Evolutionary conservation across 2,888 invertebrate genomes (phyloP).

Genomic region (Peribatodes rhomboidaria): DNA sequence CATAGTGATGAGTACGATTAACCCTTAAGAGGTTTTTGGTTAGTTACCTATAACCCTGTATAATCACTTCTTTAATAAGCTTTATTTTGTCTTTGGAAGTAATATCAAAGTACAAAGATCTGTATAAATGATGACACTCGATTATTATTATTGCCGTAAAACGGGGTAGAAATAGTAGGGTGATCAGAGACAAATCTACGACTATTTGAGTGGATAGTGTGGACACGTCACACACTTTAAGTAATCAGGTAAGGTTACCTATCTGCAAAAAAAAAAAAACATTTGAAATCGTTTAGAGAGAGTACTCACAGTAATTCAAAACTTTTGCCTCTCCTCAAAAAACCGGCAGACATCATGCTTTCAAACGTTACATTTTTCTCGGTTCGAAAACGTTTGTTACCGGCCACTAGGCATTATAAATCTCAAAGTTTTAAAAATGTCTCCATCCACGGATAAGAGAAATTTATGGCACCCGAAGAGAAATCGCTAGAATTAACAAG

Average conservation of each 20-base stretch:
- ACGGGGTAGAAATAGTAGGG: too few relatives aligned
- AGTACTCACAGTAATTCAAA: background rate
- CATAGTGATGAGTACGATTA: too few relatives aligned
- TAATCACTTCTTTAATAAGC: too few relatives aligned
- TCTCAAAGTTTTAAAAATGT: constrained; percentile 48
- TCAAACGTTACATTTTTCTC: constrained; percentile 13
- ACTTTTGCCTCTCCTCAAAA: constrained; percentile 2
- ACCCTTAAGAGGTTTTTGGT: too few relatives aligned
- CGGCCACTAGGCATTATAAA: constrained; percentile 39
- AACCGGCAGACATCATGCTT: constrained; percentile 14
- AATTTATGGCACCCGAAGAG: constrained; percentile 44
- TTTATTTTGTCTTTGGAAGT: too few relatives aligned
- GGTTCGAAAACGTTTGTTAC: constrained; percentile 27
- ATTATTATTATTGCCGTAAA: too few relatives aligned
- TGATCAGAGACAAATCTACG: too few relatives aligned
- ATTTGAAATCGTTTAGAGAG: background rate
- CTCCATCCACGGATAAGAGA: constrained; percentile 45
- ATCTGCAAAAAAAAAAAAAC: background rate
- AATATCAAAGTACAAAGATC: too few relatives aligned
- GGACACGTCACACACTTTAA: too few relatives aligned
- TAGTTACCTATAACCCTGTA: too few relatives aligned
- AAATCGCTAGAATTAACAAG: constrained; percentile 47
- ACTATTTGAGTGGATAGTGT: too few relatives aligned
- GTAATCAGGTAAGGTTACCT: background rate
- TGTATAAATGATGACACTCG: too few relatives aligned